Base-by-base conservation (phyloP, 2,113 vertebrate genomes). In the Todiramphus chloris region DNA sequence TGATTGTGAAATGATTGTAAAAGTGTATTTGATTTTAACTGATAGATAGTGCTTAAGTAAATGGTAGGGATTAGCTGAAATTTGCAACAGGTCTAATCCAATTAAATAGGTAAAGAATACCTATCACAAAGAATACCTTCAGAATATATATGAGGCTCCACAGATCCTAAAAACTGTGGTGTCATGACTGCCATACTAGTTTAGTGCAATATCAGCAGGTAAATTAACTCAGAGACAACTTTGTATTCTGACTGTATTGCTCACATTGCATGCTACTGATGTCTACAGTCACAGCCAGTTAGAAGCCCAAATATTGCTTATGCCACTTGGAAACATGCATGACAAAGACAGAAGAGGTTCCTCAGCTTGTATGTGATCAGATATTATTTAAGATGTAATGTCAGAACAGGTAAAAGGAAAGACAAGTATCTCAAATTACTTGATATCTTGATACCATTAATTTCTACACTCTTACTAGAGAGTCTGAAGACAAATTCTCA, bases 1-100 rank as follows among this genome's bases (percentile, higher is more conserved):
- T 37, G 68, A 90, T 90, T 92, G 62, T 62, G 63, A 83, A 87
- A 53, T 33, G 33, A 43, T 67, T 76, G 23, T 66, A 76, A 75
- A 14, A 48, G 27, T 27, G 39, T 51, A 69, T 73, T 77, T 58
- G 55, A 74, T 53, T 78, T 86, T 24, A 77, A 85, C 58, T 53
- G 11, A 68, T 24, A 50, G 20, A 60, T 25, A 66, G 19, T 39
- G 20, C 46, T 10, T 62, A 44, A 50, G 21, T 60, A 89, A 75
- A 76, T 66, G 35, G 14, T 35, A 79, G n/a, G n/a, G 35, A 30
- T 84, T 72, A 84, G 13, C 35, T 68, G 33, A 60, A 76, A 66
- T 25, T 76, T 84, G 17, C 35, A 67, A 33, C 17, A 83, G 20
- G 15, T 60, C 20, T 53, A 43, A 41, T 74, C 53, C 21, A 58